Evolutionary conservation across 2,888 invertebrate genomes (phyloP).

Genomic region (Yponomeuta plumbellus): DNA sequence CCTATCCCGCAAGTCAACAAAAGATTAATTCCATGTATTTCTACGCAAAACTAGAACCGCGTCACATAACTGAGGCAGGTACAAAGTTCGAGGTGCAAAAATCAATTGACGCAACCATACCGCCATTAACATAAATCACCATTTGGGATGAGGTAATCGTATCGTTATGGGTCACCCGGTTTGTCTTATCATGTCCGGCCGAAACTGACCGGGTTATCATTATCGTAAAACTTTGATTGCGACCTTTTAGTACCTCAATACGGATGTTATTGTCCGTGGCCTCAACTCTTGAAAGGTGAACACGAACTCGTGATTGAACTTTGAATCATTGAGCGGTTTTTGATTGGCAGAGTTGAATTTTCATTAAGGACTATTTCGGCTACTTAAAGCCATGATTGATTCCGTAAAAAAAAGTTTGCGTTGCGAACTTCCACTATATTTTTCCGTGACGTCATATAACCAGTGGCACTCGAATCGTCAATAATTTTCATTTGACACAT

Average conservation of each 20-base stretch:
- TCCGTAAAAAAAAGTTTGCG: too few relatives aligned
- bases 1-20: too few relatives aligned
- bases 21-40: background rate
- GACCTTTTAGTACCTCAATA: background rate
- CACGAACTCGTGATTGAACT: too few relatives aligned
- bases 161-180: background rate
- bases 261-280: background rate
- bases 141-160: background rate
- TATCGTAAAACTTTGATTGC: background rate
- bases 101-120: background rate
- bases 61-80: background rate
- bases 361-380: too few relatives aligned
- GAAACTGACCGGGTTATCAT: background rate
- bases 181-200: background rate
- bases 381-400: too few relatives aligned
- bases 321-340: too few relatives aligned
- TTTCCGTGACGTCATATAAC: too few relatives aligned
- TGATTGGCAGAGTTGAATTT: too few relatives aligned
- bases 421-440: too few relatives aligned
- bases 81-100: slow-evolving; percentile 7
- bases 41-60: background rate
- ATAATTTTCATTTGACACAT: too few relatives aligned
- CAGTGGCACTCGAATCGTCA: too few relatives aligned
- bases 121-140: background rate
- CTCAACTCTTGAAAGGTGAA: too few relatives aligned